These are phyloP conservation scores for Drosophila asahinai DNA, from an alignment of 1,140 invertebrate species.

Conservation along the genomic window DNA sequence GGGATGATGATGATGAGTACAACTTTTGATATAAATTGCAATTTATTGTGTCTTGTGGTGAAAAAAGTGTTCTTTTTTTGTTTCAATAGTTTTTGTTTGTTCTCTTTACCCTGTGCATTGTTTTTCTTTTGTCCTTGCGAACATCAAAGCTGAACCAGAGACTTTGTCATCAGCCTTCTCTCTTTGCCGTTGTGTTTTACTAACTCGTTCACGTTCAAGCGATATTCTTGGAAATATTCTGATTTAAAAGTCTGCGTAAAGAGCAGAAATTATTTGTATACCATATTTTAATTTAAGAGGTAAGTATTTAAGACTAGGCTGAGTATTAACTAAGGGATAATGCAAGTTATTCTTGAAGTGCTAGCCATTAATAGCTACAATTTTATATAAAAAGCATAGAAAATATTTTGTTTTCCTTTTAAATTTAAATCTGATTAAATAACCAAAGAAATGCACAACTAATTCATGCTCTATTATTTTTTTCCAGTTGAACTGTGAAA, in stretches of 20 bases:
- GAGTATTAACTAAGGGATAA: too few relatives aligned
- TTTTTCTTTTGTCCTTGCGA: conserved; percentile 68
- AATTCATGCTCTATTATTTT: background rate
- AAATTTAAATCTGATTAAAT: background rate
- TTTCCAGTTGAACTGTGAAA: conserved; percentile 14
- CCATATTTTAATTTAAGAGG: background rate
- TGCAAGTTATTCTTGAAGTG: too few relatives aligned
- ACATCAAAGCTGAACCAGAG: conserved; percentile 68
- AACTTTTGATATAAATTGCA: conserved; percentile 69
- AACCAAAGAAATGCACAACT: background rate
- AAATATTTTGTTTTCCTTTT: background rate
- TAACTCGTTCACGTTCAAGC: conserved; percentile 45
- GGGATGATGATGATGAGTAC: conserved; percentile 46
- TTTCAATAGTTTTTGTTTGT: conserved; percentile 64
- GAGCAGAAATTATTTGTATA: conserved; percentile 3
- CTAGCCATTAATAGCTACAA: too few relatives aligned
- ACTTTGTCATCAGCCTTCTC: conserved; percentile 67
- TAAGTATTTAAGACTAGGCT: background rate
- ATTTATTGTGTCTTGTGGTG: conserved; percentile 68
- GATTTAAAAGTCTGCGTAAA: conserved; percentile 10
- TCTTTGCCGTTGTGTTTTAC: conserved; percentile 42
- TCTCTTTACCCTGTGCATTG: conserved; percentile 42
- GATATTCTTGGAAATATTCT: conserved; percentile 28
- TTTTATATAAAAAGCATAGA: too few relatives aligned
- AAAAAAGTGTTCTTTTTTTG: conserved; percentile 63